Evolutionary conservation across 2,113 vertebrate species (phyloP).

Genomic region (Chaetops frenatus): DNA sequence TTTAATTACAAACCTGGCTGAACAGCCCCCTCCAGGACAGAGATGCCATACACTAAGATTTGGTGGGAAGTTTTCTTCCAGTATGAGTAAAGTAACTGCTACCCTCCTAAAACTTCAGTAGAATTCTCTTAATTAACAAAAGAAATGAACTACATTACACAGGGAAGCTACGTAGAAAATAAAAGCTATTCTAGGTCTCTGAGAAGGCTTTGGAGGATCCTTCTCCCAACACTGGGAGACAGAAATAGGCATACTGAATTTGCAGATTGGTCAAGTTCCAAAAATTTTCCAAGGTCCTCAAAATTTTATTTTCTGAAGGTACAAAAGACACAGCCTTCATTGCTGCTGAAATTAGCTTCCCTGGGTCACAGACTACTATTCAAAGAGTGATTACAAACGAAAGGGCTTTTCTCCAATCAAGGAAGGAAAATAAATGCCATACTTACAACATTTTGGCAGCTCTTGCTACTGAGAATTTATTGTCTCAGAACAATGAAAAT

Average conservation of each 20-base stretch:
- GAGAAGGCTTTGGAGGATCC: not conserved
- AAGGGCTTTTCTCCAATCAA: not conserved
- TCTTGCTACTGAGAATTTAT: not conserved
- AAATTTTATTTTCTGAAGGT: not conserved
- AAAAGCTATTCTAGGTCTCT: not conserved
- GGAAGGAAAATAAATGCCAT: not conserved
- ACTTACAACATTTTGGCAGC: not conserved
- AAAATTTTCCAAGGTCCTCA: not conserved
- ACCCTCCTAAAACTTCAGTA: not conserved
- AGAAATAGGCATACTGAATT: not conserved
- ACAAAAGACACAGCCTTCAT: not conserved
- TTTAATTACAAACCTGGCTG: not conserved
- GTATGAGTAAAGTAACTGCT: not conserved
- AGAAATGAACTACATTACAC: not conserved
- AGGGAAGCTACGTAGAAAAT: not conserved
- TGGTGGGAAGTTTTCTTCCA: not conserved
- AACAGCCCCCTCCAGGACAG: not conserved
- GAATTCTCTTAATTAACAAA: not conserved
- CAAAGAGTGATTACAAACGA: not conserved
- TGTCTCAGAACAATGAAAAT: not conserved
- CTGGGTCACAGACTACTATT: not conserved
- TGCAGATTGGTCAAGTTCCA: not conserved
- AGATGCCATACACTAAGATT: not conserved
- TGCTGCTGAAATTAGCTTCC: not conserved
- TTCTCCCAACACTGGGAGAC: not conserved